Base-by-base conservation (phyloP, 2,888 invertebrate genomes). In the Drosophila anceps region DNA sequence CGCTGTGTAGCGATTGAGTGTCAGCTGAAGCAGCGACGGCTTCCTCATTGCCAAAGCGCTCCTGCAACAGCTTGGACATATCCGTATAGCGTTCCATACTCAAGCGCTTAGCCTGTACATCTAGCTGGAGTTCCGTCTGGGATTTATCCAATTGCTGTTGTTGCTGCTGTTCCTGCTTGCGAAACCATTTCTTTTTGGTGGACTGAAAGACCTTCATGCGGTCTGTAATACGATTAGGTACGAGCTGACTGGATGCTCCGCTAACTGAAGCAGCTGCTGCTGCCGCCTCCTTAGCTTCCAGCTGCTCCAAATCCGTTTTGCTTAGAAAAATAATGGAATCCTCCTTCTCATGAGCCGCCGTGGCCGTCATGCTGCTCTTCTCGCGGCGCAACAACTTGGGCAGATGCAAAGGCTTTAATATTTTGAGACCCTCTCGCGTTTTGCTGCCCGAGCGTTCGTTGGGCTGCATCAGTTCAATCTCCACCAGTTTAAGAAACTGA, bases 21-120 rank as follows among this genome's bases (percentile, higher is more conserved):
- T 78, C 77, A 9, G 58, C 20, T 9, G 41, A 37, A 6, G 53
- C 37, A 5, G 59, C 15, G 5, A 35, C 8, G 6, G 58, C 37
- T 9, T 27, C 18, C 33, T 75, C 69, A 29, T 65, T 94, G 2
- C 95, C 95, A 74, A 96, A 95, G 82, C 94, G 94, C 80, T 96
- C 95, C 90, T 95, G 95, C 73, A 96, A 94, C 66, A 96, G 92
- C 89, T 95, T 95, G 6, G 95, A 94, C 95, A 96, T 95, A 79
- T 96, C 96, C 90, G 95, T 95, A 76, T 96, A 96, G 53, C 96
- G 93, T 85, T 96, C 95, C 91, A 96, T 95, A 70, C 95, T 95
- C 92, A 95, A 95, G 77, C 95, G 95, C 87, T 95, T 95, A 69
- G 95, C 95, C 60, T 94, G 94, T 65, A 93, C 93, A 91, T 95